Base-by-base conservation (phyloP, 2,888 invertebrate genomes). In the Ligdia adustata region DNA sequence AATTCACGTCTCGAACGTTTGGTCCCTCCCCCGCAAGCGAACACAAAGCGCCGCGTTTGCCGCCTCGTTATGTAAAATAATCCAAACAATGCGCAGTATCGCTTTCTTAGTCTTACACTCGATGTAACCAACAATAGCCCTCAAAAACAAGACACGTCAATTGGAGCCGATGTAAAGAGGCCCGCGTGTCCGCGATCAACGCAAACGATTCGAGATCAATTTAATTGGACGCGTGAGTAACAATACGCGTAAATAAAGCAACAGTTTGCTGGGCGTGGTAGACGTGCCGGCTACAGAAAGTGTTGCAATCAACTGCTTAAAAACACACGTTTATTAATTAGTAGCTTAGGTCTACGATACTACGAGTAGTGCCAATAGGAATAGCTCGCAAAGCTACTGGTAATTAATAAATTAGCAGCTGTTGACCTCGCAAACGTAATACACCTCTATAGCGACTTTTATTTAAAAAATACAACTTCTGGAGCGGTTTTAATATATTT, bases 11-110 rank as follows among this genome's bases (percentile, higher is more conserved):
- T 85, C 85, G 78, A 82, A 78, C 84, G 80, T 77, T 82, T 71
- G 77, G 76, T 64, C 74, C 75, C 86, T 75, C 88, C 84, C 87
- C 82, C 84, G 79, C 73, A 68, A 72, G 55, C 62, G 64, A 52
- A 55, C 72, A 82, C 80, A 85, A 85, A 82, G 81, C 69, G 65
- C 65, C 69, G 70, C 81, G 84, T 81, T 83, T 82, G 80, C 82
- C 81, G 83, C 73, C 85, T 88, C 88, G 87, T 88, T 89, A 87
- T 86, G 82, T 88, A 86, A 86, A 86, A 78, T 78, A 80, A 63
- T 50, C 75, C 82, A 88, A 89, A 88, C 88, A 89, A 89, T 81
- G 72, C 74, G 55, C 64, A 70, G 77, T 83, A 87, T 89, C 86
- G 81, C 78, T 88, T 88, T 87, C 89, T 75, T 75, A 80, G 7